Conservation (phyloP, 2,888 invertebrate species). For the Agrilus cyanescens region DNA sequence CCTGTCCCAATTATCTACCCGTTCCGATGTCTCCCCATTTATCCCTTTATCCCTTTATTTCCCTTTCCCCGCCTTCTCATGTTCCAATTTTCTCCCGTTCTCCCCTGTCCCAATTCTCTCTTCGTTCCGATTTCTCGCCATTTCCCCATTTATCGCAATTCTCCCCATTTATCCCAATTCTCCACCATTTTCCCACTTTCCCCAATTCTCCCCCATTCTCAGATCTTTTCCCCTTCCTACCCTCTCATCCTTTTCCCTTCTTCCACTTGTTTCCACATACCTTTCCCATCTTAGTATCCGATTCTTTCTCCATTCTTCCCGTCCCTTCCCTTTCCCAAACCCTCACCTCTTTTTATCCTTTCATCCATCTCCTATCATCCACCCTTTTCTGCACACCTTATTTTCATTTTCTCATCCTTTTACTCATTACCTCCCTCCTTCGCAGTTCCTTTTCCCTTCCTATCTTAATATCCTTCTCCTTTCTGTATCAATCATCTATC, state of each 20-base stretch:
- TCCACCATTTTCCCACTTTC: not conserved
- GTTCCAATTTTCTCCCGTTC: not conserved
- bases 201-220: not conserved
- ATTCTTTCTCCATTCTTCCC: not conserved
- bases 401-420: not conserved
- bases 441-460: not conserved
- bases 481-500: not conserved
- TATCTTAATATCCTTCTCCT: not conserved
- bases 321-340: not conserved
- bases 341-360: not conserved
- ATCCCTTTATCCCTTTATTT: not conserved
- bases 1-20: not conserved
- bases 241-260: not conserved
- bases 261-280: not conserved
- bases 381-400: not conserved
- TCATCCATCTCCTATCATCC: not conserved
- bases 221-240: not conserved
- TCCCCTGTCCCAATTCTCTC: not conserved
- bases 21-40: not conserved
- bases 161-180: not conserved
- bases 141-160: not conserved
- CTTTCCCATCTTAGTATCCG: not conserved
- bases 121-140: not conserved
- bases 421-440: not conserved
- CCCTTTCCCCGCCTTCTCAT: not conserved